Conservation (phyloP, 1,140 invertebrate species). For the Lasioglossum baleicum region DNA sequence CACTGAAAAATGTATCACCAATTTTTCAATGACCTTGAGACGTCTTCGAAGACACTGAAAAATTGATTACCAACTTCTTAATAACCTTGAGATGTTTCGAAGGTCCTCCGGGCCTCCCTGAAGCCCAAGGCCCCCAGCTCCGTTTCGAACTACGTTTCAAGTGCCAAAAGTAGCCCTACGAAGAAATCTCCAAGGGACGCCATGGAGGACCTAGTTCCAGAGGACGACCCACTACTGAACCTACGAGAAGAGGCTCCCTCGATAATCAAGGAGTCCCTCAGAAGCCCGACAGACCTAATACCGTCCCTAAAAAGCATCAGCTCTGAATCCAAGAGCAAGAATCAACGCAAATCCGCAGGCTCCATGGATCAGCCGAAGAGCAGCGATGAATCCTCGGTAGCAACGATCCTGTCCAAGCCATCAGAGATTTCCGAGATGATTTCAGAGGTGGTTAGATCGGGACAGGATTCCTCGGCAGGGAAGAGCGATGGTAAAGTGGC, state of each 20-base stretch:
- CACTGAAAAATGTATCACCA: no score
- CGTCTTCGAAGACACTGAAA: no score
- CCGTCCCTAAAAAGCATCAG: not conserved
- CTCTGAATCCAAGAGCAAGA: not conserved
- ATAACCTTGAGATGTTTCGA: no score
- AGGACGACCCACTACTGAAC: not conserved
- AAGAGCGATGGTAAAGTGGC: not conserved
- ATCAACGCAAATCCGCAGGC: no score
- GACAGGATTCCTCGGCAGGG: not conserved
- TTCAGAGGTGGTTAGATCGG: not conserved
- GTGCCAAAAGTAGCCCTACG: not conserved
- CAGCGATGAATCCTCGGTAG: not conserved
- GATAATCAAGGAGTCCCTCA: not conserved
- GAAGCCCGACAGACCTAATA: not conserved
- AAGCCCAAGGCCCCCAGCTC: not conserved
- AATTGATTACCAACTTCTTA: no score
- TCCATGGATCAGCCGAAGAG: not conserved
- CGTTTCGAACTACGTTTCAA: not conserved
- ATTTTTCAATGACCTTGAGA: no score
- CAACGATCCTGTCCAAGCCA: not conserved
- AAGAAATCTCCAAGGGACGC: not conserved
- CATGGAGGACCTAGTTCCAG: not conserved
- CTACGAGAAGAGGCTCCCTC: not conserved
- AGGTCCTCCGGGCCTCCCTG: not conserved
- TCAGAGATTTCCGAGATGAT: slow-evolving; percentile 5